Evolutionary conservation across 2,888 invertebrate genomes (phyloP).

Genomic region (Tetrapedia diversipes): DNA sequence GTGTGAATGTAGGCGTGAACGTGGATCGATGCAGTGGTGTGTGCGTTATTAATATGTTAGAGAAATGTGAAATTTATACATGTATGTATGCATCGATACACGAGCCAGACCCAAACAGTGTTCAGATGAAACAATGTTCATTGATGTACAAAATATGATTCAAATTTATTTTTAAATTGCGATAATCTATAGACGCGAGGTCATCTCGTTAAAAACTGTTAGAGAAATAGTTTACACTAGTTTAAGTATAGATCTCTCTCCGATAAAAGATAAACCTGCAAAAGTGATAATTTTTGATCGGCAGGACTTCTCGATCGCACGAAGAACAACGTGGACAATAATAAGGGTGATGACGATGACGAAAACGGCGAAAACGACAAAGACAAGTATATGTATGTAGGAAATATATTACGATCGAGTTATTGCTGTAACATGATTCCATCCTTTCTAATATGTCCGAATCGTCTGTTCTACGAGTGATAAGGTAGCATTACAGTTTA

Average conservation of each 20-base stretch:
- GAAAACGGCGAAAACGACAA: conserved; percentile 18
- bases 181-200: conserved; percentile 36
- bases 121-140: conserved; percentile 63
- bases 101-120: conserved; percentile 54
- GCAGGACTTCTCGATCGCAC: conserved; percentile 9
- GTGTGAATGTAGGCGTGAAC: conserved; percentile 50
- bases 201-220: conserved; percentile 40
- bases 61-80: conserved; percentile 1
- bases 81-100: conserved; percentile 37
- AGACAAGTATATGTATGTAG: neutral
- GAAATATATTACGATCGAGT: conserved; percentile 1
- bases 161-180: conserved; percentile 74
- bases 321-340: conserved; percentile 2
- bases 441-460: conserved; percentile 4
- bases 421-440: conserved; percentile 15
- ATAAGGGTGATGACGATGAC: conserved; percentile 37
- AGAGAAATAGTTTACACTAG: conserved; percentile 42
- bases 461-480: neutral
- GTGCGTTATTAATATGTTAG: neutral
- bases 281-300: conserved; percentile 13
- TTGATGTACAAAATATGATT: conserved; percentile 74
- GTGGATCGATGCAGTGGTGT: conserved; percentile 40
- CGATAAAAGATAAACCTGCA: conserved; percentile 6
- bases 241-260: conserved; percentile 59
- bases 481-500: neutral